phyloP scores from a whole-genome alignment of 2,113 vertebrate genomes.

The Axis porcinus region DNA sequence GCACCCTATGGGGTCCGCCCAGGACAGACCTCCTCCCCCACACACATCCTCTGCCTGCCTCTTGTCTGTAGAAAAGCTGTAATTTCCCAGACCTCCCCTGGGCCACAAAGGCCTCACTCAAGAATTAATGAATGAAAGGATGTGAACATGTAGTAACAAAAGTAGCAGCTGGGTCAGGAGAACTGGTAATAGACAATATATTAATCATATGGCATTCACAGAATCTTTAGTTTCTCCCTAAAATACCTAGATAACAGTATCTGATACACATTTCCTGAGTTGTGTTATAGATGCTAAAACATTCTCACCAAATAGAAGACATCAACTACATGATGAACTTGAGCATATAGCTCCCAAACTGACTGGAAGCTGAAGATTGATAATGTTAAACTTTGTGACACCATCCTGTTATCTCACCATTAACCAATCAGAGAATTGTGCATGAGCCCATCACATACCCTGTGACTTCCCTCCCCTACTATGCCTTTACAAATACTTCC shows the following conservation, averaged over 20 bases:
- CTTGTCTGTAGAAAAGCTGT: not conserved
- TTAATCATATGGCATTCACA: not conserved
- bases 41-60: not conserved
- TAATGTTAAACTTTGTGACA: not conserved
- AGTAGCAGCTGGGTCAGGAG: not conserved
- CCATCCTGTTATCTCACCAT: not conserved
- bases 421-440: not conserved
- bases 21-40: not conserved
- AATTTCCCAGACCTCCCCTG: not conserved
- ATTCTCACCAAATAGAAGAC: not conserved
- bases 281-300: not conserved
- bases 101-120: not conserved
- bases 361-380: not conserved
- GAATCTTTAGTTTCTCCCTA: not conserved
- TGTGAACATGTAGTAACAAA: not conserved
- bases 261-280: not conserved
- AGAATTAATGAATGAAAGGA: not conserved
- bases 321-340: not conserved
- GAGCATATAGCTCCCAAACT: not conserved
- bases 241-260: not conserved
- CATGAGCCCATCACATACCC: not conserved
- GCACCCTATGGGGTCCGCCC: not conserved
- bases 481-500: not conserved
- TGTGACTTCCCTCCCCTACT: not conserved
- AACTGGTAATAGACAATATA: not conserved